Conservation (phyloP, 2,113 vertebrate genomes). For the Lophura nycthemera region DNA sequence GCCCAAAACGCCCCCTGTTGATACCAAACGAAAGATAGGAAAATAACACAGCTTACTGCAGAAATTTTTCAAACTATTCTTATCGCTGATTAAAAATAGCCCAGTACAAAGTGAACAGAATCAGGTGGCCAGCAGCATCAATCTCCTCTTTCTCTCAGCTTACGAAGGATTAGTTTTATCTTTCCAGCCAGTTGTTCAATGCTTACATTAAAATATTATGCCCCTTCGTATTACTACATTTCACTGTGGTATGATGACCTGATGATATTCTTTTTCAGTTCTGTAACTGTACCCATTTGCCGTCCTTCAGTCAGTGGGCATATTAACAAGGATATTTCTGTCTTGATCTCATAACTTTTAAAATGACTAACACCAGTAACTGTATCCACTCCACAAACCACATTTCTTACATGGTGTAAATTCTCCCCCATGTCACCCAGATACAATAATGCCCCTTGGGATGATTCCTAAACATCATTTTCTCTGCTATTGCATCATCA, state of each 20-base stretch:
- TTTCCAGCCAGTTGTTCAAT: conserved; percentile 75
- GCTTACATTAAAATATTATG: conserved; percentile 69
- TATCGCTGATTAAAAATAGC: conserved; percentile 78
- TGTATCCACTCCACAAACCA: neutral
- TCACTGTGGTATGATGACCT: neutral
- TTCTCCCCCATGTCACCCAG: neutral
- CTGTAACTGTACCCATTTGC: neutral
- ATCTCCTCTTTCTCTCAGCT: conserved; percentile 71
- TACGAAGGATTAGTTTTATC: conserved; percentile 76
- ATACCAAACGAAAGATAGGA: neutral
- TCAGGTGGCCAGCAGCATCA: conserved; percentile 58
- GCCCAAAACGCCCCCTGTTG: conserved; percentile 88
- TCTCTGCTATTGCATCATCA: conserved; percentile 41
- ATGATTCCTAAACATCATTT: conserved; percentile 4
- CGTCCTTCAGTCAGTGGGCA: conserved; percentile 52
- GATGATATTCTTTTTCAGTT: neutral
- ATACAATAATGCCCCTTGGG: neutral
- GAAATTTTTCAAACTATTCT: conserved; percentile 56
- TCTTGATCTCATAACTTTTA: conserved; percentile 38
- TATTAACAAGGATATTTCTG: conserved; percentile 63
- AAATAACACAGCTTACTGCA: neutral
- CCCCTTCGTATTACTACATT: neutral
- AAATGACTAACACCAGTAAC: conserved; percentile 32
- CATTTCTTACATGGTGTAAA: neutral
- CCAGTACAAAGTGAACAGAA: conserved; percentile 64